Conservation (phyloP, 2,888 invertebrate species). For the Acrobasis repandana region DNA sequence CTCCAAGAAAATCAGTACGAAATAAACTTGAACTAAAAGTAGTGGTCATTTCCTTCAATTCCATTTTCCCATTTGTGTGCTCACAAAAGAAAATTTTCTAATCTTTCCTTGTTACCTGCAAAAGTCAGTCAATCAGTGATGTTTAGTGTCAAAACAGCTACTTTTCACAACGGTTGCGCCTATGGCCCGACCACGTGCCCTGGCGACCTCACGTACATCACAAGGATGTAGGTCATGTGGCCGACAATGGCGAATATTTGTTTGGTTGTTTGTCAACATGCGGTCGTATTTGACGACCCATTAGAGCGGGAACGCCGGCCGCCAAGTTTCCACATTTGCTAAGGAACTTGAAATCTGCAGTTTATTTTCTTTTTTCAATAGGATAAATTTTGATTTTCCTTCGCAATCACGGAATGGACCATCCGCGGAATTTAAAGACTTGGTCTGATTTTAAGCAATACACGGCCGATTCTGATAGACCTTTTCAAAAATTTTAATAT, state of each 20-base stretch:
- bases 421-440: not conserved
- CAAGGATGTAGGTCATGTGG: conserved; percentile 35
- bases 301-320: conserved; percentile 58
- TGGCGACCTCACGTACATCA: conserved; percentile 24
- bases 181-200: conserved; percentile 11
- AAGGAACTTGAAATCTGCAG: not conserved
- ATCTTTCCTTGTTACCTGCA: not conserved
- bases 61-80: too few species aligned
- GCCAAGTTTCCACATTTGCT: conserved; percentile 22
- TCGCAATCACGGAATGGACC: not conserved
- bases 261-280: conserved; percentile 55
- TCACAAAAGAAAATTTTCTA: not conserved
- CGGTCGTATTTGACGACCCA: conserved; percentile 65
- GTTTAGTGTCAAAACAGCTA: not conserved
- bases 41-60: too few species aligned
- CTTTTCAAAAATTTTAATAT: not conserved
- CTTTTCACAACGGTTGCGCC: not conserved
- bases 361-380: not conserved
- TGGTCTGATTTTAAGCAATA: not conserved
- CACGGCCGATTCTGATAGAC: too few species aligned
- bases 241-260: conserved; percentile 38
- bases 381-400: not conserved
- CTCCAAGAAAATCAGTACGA: too few species aligned
- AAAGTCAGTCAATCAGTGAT: not conserved
- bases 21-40: too few species aligned